These are phyloP conservation scores for Strigamia maritima DNA, from an alignment of 2,888 invertebrate genomes.

Conservation along the genomic window DNA sequence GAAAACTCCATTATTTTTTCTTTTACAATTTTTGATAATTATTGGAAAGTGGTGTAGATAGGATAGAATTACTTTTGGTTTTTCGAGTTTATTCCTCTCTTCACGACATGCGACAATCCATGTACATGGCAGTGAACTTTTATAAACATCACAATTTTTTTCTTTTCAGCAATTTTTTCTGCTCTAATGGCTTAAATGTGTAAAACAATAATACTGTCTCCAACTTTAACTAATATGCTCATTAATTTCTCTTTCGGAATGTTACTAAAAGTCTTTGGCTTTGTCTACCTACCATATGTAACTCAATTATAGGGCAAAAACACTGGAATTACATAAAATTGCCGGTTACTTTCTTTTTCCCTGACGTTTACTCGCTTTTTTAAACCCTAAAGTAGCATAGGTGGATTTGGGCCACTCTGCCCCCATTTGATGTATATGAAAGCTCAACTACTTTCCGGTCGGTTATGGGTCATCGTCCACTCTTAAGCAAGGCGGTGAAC, in stretches of 20 bases:
- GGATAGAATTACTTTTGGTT: background rate
- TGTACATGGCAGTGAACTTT: slow-evolving; percentile 29
- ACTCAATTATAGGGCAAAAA: background rate
- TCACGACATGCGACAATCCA: slow-evolving; percentile 1
- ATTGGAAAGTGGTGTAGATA: background rate
- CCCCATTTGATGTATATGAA: background rate
- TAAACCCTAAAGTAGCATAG: background rate
- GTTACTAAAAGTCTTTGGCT: background rate
- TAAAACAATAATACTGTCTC: too few relatives aligned
- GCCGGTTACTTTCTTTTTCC: slow-evolving; percentile 7
- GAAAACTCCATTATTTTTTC: too few relatives aligned
- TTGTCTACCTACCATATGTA: background rate
- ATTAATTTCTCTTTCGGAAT: too few relatives aligned
- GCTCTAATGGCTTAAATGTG: background rate
- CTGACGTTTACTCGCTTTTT: background rate
- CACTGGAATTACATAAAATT: background rate
- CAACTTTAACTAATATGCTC: too few relatives aligned
- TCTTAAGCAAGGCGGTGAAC: slow-evolving; percentile 9
- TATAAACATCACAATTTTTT: background rate
- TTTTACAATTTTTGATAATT: background rate
- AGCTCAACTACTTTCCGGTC: slow-evolving; percentile 18
- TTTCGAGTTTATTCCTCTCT: slow-evolving; percentile 25
- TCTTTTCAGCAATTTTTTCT: background rate
- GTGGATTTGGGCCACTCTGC: slow-evolving; percentile 26
- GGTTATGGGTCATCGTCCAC: slow-evolving; percentile 30